Evolutionary conservation across 2,888 invertebrate species (phyloP).

Genomic region (Salticus scenicus): DNA sequence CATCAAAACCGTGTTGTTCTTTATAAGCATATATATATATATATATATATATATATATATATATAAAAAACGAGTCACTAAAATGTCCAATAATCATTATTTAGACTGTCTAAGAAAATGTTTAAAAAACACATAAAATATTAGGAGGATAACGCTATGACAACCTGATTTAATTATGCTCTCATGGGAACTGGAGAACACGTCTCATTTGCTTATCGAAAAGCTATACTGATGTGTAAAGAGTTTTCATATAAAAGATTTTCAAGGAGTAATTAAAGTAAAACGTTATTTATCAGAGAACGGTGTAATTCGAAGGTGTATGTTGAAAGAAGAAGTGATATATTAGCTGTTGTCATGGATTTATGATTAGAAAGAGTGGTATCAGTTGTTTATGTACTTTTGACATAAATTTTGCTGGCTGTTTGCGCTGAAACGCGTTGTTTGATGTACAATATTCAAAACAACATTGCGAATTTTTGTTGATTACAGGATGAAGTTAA

Average conservation of each 20-base stretch:
- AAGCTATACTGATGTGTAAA: not conserved
- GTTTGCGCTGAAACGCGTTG: too few species aligned
- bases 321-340: too few species aligned
- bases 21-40: too few species aligned
- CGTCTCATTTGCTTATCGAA: not conserved
- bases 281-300: not conserved
- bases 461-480: too few species aligned
- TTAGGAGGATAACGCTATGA: not conserved
- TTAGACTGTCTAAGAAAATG: not conserved
- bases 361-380: too few species aligned
- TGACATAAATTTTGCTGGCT: too few species aligned
- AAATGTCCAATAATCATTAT: not conserved
- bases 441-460: too few species aligned
- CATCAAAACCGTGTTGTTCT: too few species aligned
- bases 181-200: not conserved
- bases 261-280: not conserved
- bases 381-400: too few species aligned
- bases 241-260: not conserved
- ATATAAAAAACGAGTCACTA: not conserved
- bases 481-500: too few species aligned
- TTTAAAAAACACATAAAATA: not conserved
- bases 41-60: too few species aligned
- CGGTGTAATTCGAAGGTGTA: not conserved
- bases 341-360: too few species aligned
- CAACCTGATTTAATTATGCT: constrained; percentile 1